Base-by-base conservation (phyloP, 37 sponge, comb jelly and placozoan species). In the Oscarella lobularis region DNA sequence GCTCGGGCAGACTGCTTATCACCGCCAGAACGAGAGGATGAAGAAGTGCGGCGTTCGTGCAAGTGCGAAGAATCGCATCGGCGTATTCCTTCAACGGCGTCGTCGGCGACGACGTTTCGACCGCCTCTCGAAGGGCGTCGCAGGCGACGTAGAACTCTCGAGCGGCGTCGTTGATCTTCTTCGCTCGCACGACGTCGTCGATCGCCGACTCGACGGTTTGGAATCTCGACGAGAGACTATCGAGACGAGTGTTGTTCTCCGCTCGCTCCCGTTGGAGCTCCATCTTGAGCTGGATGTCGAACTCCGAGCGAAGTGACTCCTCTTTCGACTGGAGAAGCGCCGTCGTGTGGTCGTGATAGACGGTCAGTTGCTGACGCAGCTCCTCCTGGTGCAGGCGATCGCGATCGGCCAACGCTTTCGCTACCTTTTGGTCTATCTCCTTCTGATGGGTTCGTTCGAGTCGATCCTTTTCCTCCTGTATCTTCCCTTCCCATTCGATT, bases 181-280 rank as follows among this genome's bases (percentile, higher is more conserved):
- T 77, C 67, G 84, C 73, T 39, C 74, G 67, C 37, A 77, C 83
- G 2, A 92, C 75, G 36, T 80, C 67, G 37, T 88, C 74, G 29
- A 91, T 83, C 80, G 82, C 82, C 33, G 79, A 81, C 31, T 85
- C 85, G 4, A 91, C 78, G 2, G 85, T 88, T n/a, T 73, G 70
- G 0, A 91, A 78, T 34, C 79, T 36, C n/a, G 85, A 67, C 14
- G 67, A 36, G 66, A 78, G 76, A 29, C 35, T 39, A 1, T 76
- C 87, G 73, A 92, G 73, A 38, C 85, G 79, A 0, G 38, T 40
- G 72, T 86, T 86, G 34, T 85, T 77, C 36, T 34, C n/a, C 20
- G 37, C 37, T 20, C 37, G 27, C 20, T 31, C 73, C 14, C n/a
- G 31, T 20, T 70, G 31, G 29, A 14, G 14, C 73, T 29, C 31